These are phyloP conservation scores for Schrankia costaestrigalis DNA, from an alignment of 2,888 invertebrate genomes.

Conservation along the genomic window DNA sequence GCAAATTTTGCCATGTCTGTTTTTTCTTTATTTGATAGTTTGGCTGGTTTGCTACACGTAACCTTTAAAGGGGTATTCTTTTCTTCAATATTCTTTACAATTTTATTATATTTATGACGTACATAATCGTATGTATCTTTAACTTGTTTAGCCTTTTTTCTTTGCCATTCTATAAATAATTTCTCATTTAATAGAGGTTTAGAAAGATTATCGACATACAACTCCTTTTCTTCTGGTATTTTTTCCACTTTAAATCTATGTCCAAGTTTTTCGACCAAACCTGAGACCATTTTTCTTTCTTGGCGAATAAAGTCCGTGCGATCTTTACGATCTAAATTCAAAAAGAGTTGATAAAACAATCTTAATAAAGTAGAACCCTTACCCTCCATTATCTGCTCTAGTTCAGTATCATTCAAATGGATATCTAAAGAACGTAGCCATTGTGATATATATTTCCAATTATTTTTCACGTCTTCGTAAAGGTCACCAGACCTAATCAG, in stretches of 20 bases:
- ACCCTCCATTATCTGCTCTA: conserved; percentile 71
- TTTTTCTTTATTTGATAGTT: conserved; percentile 41
- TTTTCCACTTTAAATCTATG: conserved; percentile 59
- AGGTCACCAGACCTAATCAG: conserved; percentile 64
- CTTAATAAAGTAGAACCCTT: conserved; percentile 74
- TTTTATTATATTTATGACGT: conserved; percentile 65
- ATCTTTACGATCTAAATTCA: conserved; percentile 81
- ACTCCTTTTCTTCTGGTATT: conserved; percentile 50
- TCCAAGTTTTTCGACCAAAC: conserved; percentile 58
- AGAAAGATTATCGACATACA: conserved; percentile 63
- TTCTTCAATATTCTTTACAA: conserved; percentile 53
- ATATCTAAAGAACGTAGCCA: conserved; percentile 80
- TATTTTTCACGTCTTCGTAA: conserved; percentile 65
- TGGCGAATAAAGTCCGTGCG: conserved; percentile 76
- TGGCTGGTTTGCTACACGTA: no score
- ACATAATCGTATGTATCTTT: conserved; percentile 65
- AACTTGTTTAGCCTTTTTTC: conserved; percentile 66
- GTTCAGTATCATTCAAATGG: conserved; percentile 58
- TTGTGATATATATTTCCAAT: conserved; percentile 71
- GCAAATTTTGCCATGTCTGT: conserved; percentile 62
- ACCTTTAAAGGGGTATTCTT: conserved; percentile 37
- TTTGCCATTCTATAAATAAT: conserved; percentile 81
- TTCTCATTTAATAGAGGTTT: conserved; percentile 67
- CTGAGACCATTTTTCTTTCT: conserved; percentile 66
- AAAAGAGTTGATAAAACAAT: conserved; percentile 82